Conservation (phyloP, 2,113 vertebrate species). For the Zosterops borbonicus region DNA sequence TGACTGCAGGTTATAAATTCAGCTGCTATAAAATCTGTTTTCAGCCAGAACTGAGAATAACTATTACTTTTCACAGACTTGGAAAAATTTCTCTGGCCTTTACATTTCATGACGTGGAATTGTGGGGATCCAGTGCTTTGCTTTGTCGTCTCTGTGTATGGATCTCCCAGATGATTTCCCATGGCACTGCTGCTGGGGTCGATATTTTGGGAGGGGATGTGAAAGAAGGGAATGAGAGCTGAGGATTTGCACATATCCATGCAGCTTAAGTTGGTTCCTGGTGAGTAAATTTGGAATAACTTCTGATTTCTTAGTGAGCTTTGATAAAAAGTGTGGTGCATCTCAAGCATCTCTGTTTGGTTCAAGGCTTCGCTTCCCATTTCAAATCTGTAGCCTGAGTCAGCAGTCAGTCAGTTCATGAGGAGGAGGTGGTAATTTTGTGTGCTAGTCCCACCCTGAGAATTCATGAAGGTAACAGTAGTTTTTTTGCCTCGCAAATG, state of each 20-base stretch:
- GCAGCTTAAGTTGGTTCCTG: background rate
- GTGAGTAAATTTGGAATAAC: background rate
- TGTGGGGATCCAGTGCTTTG: background rate
- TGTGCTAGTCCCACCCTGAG: background rate
- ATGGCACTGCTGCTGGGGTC: background rate
- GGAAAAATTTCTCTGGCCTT: no score
- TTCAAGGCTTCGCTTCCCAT: background rate
- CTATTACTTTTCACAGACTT: background rate
- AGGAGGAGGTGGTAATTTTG: background rate
- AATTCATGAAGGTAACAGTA: background rate
- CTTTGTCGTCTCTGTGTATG: fast-evolving
- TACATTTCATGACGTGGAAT: background rate
- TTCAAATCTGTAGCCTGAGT: background rate
- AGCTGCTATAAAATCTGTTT: background rate
- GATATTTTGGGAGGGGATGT: background rate
- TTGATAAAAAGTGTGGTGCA: fast-evolving
- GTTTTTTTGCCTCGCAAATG: background rate
- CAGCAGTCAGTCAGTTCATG: background rate
- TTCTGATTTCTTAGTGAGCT: background rate
- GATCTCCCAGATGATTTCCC: background rate
- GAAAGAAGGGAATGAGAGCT: background rate
- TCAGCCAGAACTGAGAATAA: background rate
- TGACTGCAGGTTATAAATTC: background rate
- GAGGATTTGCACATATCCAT: background rate
- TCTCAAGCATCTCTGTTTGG: background rate